Conservation (phyloP, 2,888 invertebrate species). For the Terebella lapidaria region DNA sequence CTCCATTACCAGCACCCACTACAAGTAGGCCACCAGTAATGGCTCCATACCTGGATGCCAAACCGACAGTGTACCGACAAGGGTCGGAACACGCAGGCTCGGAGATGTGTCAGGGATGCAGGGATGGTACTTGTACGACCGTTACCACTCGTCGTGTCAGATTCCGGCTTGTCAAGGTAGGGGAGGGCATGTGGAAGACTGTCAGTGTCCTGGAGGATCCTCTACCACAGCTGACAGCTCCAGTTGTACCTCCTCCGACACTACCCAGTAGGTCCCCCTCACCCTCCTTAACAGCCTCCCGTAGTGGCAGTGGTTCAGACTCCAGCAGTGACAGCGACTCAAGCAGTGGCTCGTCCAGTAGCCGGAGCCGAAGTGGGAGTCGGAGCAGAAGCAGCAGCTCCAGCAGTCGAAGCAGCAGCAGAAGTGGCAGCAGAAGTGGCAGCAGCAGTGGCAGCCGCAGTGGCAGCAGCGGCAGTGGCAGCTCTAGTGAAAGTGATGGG, state of each 20-base stretch:
- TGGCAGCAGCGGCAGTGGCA: no score
- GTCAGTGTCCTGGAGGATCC: not conserved
- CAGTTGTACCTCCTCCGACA: not conserved
- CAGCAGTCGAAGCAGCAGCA: no score
- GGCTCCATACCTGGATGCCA: not conserved
- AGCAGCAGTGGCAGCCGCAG: no score
- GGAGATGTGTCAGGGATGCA: not conserved
- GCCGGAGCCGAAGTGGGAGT: no score
- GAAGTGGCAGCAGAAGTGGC: no score
- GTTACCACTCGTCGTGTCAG: not conserved
- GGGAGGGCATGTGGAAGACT: conserved; percentile 2
- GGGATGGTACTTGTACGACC: not conserved
- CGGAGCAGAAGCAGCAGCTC: no score
- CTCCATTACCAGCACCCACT: not conserved
- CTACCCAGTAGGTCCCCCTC: not conserved
- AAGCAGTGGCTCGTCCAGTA: no score
- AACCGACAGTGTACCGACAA: not conserved
- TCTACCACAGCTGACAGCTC: no score
- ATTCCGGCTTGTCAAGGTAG: not conserved
- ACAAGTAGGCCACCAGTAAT: not conserved
- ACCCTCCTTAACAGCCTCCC: no score
- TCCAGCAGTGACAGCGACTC: no score
- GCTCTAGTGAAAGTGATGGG: no score
- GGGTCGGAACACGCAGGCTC: not conserved
- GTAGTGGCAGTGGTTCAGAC: not conserved